Base-by-base conservation (phyloP, 2,888 invertebrate genomes). In the Pardosa pseudoannulata region DNA sequence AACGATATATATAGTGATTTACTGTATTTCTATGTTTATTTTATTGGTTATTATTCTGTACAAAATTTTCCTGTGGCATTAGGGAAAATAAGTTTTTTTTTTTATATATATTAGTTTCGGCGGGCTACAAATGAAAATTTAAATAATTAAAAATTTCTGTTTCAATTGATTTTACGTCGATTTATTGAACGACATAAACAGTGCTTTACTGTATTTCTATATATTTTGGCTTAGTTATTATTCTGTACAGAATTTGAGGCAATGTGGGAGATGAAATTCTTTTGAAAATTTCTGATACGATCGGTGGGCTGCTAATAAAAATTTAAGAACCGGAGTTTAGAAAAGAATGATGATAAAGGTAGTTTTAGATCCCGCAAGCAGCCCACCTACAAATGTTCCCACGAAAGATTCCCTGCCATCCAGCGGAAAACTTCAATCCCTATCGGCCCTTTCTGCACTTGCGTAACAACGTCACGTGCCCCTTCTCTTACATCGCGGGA, bases 381-480 rank as follows among this genome's bases (percentile, higher is more conserved):
- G 41, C 56, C 19, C 56, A 56, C 56, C 56, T 19, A 56, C 56
- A 56, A 56, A 56, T 56, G 56, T 56, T 56, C 56, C 56, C 56
- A 56, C 56, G 56, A 56, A 56, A n/a, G 16, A 23, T 56, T 56
- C 56, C 5, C 56, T 23, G 23, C 23, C 19, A 5, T 7, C 9
- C 56, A 23, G 56, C 16, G 23, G 56, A 56, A 56, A 56, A 56
- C 56, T 56, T 56, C 56, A 56, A 23, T 56, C 56, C 56, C 56
- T 23, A 5, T n/a, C 23, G 23, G 56, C n/a, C 11, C 32, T 41
- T 64, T 65, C 23, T 46, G 65, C 75, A 79, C 79, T 79, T 74
- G 80, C 74, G 81, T 76, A 76, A 83, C 76, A 76, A 36, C 83
- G 46, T 83, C 83, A 83, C 83, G 83, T 78, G 82, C 56, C 56